A percentile compares a stretch with the other conserved stretches of the same genome.
These are phyloP conservation scores for Oasisia sp. DNA, from an alignment of 2,888 invertebrate species.

Conservation along the genomic window DNA sequence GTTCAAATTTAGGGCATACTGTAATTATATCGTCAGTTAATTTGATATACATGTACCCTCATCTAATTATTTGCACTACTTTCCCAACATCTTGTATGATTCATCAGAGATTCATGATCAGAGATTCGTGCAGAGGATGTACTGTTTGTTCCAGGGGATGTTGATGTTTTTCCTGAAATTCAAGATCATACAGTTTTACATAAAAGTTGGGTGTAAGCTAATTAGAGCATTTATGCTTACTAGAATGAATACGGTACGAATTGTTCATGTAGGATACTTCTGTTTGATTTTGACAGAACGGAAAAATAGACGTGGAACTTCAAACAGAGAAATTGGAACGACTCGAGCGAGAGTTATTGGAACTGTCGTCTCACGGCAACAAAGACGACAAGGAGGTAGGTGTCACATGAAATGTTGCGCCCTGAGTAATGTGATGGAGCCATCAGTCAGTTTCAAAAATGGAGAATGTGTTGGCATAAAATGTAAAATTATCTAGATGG, in stretches of 20 bases:
- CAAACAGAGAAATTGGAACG: conserved; percentile 86
- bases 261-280: background rate
- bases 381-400: conserved; percentile 49
- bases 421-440: background rate
- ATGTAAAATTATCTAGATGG: too few relatives aligned
- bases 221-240: background rate
- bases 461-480: too few relatives aligned
- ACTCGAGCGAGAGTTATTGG: conserved; percentile 85
- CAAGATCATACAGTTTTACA: too few relatives aligned
- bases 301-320: conserved; percentile 86
- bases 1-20: too few relatives aligned
- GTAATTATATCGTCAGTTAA: too few relatives aligned
- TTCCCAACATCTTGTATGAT: too few relatives aligned
- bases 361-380: conserved; percentile 80
- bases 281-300: conserved; percentile 72
- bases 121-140: too few relatives aligned
- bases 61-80: too few relatives aligned
- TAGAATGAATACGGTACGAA: background rate
- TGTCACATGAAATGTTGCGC: background rate
- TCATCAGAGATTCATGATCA: too few relatives aligned
- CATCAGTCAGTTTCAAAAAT: background rate
- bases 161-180: too few relatives aligned
- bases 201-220: background rate
- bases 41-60: too few relatives aligned
- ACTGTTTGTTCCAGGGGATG: too few relatives aligned